phyloP scores from a whole-genome alignment of 2,797 vertebrate species.

The Xenops minutus region DNA sequence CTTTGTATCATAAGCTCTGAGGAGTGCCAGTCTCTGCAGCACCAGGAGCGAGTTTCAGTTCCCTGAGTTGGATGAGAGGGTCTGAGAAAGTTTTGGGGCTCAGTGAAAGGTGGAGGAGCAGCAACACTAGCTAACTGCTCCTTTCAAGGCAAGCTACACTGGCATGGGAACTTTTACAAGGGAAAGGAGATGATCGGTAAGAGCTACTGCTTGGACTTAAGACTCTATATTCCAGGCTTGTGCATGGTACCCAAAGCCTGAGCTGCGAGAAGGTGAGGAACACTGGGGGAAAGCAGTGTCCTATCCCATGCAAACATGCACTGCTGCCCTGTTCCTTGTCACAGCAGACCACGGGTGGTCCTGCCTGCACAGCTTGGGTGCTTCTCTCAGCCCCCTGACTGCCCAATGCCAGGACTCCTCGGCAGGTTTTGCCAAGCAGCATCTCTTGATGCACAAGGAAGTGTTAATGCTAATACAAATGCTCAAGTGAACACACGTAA shows the following conservation, averaged over 20 bases:
- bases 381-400: background rate
- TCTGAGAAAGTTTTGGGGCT: background rate
- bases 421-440: background rate
- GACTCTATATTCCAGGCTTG: background rate
- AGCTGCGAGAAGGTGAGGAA: background rate
- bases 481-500: background rate
- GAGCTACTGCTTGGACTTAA: background rate
- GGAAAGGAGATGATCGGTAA: background rate
- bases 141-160: background rate
- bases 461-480: fast-evolving
- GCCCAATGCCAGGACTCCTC: background rate
- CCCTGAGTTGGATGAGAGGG: background rate
- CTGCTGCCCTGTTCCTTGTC: background rate
- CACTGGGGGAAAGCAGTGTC: background rate
- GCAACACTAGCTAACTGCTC: background rate
- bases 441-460: background rate
- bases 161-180: background rate
- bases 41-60: background rate
- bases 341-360: background rate
- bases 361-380: background rate
- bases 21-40: background rate
- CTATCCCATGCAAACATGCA: fast-evolving
- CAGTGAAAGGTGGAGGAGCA: background rate
- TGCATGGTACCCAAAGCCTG: background rate
- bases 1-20: background rate